Evolutionary conservation across 1,140 invertebrate genomes (phyloP), one percentile per base, ranked within the genome.

Genomic region (Chymomyza costata): DNA sequence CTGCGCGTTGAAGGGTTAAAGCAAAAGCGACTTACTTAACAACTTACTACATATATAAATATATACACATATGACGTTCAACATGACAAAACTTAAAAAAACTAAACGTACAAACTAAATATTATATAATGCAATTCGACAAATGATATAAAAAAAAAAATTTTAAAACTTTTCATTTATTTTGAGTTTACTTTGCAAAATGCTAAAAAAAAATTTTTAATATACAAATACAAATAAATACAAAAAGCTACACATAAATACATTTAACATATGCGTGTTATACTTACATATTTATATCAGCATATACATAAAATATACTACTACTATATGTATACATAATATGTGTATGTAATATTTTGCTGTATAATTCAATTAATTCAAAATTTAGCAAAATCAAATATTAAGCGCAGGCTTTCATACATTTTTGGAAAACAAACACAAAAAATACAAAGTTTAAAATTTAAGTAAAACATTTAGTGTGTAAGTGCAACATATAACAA

Each of bases 141-240:
- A n/a, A n/a, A n/a, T n/a, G n/a, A n/a, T 55, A 32, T 48, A n/a
- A 14, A 43, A 15, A 35, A 28, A n/a, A 19, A 18, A 28, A 13
- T n/a, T 34, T 28, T 34, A 30, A 10, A n/a, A 28, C 46, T 16
- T 62, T 57, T 10, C 10, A 18, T 16, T 18, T 13, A 19, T n/a
- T 45, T 58, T 58, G 37, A 54, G 48, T 69, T 76, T 52, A 31
- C 15, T 60, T n/a, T 31, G 34, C 32, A 30, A 31, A 65, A 57
- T 47, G n/a, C n/a, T n/a, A n/a, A n/a, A n/a, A n/a, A n/a, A n/a
- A n/a, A n/a, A n/a, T n/a, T n/a, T n/a, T n/a, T n/a, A 39, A 78
- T 78, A 78, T 78, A 56, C 71, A 76, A 76, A 78, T 78, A 76
- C 71, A 76, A 76, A 78, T 76, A 78, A 76, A 76, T 76, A 71